A percentile compares a stretch with the other conserved stretches of the same genome.
Conservation (phyloP, 2,113 vertebrate species). For the Gymnarchus niloticus region DNA sequence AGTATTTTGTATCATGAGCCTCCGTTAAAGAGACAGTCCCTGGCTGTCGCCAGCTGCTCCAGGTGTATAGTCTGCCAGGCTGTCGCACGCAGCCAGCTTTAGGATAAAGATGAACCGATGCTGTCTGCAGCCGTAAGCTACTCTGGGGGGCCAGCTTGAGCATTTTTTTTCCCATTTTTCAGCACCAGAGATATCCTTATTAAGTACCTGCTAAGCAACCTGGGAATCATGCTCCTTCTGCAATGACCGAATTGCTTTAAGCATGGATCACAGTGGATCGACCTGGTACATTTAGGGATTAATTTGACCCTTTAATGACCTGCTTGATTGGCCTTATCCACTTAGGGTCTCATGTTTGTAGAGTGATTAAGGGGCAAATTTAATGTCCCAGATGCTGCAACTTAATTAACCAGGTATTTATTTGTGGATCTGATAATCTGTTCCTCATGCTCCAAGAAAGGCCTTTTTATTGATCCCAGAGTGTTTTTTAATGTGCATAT, state of each 20-base stretch:
- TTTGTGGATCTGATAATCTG: not conserved
- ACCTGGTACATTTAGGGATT: not conserved
- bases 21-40: too few relatives aligned
- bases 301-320: not conserved
- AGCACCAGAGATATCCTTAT: not conserved
- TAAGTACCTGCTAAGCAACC: not conserved
- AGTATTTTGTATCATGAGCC: not conserved
- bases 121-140: not conserved
- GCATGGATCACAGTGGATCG: not conserved
- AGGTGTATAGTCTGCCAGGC: not conserved
- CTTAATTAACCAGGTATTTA: not conserved
- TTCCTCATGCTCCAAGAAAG: not conserved
- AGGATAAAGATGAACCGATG: not conserved
- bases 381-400: not conserved
- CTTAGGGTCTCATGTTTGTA: not conserved
- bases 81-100: not conserved
- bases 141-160: not conserved
- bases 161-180: not conserved
- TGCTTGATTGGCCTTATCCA: not conserved
- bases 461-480: too few relatives aligned
- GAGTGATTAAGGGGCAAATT: not conserved
- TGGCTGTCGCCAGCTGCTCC: slow-evolving; percentile 8
- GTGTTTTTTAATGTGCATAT: not conserved
- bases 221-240: not conserved
- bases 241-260: not conserved